A percentile compares a stretch with the other conserved stretches of the same genome.
Evolutionary conservation across 2,797 vertebrate species (phyloP).

Genomic region (Anniella stebbinsi): DNA sequence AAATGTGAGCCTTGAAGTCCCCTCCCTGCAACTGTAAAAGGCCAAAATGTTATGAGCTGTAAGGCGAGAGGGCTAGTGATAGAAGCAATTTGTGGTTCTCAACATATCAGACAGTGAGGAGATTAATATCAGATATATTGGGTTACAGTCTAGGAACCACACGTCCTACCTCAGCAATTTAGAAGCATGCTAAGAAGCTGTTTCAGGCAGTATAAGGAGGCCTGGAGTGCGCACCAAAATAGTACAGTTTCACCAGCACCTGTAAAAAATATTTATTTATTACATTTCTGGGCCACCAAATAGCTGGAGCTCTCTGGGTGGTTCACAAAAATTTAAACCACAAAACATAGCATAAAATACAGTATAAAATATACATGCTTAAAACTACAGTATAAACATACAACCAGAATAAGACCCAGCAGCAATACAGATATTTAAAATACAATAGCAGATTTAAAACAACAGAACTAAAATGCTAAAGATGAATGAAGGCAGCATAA

Average conservation of each 20-base stretch:
- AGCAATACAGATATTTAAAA: too few species aligned
- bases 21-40: constrained; percentile 2
- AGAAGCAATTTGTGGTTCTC: constrained; percentile 47
- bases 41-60: constrained; percentile 56
- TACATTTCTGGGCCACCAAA: too few species aligned
- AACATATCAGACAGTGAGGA: constrained; percentile 56
- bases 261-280: constrained; percentile 28
- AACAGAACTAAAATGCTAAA: background rate
- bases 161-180: constrained; percentile 68
- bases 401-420: too few species aligned
- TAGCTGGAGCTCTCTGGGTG: too few species aligned
- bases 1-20: constrained; percentile 22
- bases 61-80: constrained; percentile 49
- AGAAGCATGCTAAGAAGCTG: constrained; percentile 50
- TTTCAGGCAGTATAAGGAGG: constrained; percentile 47
- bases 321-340: too few species aligned
- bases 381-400: too few species aligned
- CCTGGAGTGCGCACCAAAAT: constrained; percentile 60
- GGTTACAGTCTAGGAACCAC: constrained; percentile 69
- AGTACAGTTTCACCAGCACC: constrained; percentile 40
- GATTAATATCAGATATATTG: constrained; percentile 73
- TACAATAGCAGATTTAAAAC: too few species aligned
- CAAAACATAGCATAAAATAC: too few species aligned
- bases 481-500: constrained; percentile 48
- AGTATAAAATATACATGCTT: too few species aligned